Percentiles rank a stretch among this genome's conserved stretches.
Evolutionary conservation across 1,140 invertebrate genomes (phyloP).

Genomic region (Lucilia cuprina): DNA sequence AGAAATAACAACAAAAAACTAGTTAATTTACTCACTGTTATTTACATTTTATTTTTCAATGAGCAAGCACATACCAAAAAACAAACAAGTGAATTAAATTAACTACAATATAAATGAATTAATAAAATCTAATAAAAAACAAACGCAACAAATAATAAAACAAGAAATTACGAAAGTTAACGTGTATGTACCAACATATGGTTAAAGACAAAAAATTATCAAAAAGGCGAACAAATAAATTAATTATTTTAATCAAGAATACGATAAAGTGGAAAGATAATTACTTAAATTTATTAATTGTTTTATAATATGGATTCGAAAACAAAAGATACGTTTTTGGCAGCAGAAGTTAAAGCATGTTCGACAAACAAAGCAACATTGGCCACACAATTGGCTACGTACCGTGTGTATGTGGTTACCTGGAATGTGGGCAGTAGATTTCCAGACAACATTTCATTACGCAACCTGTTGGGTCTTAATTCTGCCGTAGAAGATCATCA

Average conservation of each 20-base stretch:
- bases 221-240: not conserved
- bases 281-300: not conserved
- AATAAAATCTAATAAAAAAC: not conserved
- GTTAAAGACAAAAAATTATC: not conserved
- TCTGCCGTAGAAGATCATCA: constrained; percentile 64
- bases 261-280: not conserved
- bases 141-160: not conserved
- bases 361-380: not conserved
- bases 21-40: not conserved
- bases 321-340: not conserved
- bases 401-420: constrained; percentile 75
- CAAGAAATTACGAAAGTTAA: not conserved
- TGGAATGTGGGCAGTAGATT: constrained; percentile 85
- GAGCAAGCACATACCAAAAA: not conserved
- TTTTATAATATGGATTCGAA: constrained; percentile 1
- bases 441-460: constrained; percentile 72
- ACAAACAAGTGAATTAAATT: not conserved
- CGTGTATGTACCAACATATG: not conserved
- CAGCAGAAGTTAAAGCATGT: not conserved
- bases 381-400: constrained; percentile 12
- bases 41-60: not conserved
- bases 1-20: not conserved
- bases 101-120: not conserved
- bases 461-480: constrained; percentile 72
- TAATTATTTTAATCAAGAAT: not conserved